Base-by-base conservation (phyloP, 2,888 invertebrate species). In the Sympetrum striolatum region DNA sequence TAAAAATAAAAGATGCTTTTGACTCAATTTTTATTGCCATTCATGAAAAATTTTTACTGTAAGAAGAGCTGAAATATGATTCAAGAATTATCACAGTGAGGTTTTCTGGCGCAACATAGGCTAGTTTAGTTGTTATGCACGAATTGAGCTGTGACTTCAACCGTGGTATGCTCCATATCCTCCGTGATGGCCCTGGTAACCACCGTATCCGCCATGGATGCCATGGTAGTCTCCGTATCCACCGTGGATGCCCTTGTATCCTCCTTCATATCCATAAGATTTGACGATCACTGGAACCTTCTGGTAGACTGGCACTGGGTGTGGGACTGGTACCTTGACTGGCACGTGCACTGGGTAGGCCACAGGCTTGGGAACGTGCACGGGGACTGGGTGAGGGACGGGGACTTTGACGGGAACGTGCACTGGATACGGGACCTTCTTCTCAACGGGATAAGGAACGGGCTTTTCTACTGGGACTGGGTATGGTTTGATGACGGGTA, bases 341-440 rank as follows among this genome's bases (percentile, higher is more conserved):
- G 82, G 82, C 8, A 82, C 82, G 53, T 82, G 82, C n/a, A 82
- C 82, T 0, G 58, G 22, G 22, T 53, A 25, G 35, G 82, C 53
- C 31, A 82, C 82, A 18, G 82, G 82, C 82, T 90, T 81, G 25
- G 81, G 90, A 6, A 90, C 53, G 80, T 91, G 86, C 25, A 91
- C 91, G 25, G 90, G 81, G 25, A 80, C 73, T 2, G 91, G 90
- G 14, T 86, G 73, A 15, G 37, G 81, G 18, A 90, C 60, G 48
- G 58, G 79, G 4, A 90, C 90, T 6, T 90, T 64, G 53, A 81
- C 53, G n/a, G 86, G 90, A 5, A 81, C 79, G 37, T 90, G 80
- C 25, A 90, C 90, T 8, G 86, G 80, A 73, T 90, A 90, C 8
- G 91, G 91, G 35, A 86, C 73, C 73, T 80, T 90, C 80, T 91